Evolutionary conservation across 2,113 vertebrate genomes (phyloP).

Genomic region (Pteruthius melanotis): DNA sequence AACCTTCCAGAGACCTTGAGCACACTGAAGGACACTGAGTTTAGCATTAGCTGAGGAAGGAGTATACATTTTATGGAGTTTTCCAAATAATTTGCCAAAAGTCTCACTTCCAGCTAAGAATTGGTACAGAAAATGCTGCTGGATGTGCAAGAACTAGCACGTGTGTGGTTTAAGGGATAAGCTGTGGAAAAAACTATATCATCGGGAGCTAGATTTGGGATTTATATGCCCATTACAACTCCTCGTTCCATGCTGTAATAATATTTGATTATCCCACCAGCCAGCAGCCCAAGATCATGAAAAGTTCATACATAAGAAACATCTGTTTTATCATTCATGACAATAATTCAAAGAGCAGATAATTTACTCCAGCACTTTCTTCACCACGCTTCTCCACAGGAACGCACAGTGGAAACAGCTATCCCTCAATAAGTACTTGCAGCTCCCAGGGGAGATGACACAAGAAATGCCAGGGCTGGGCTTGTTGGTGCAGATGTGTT

Average conservation of each 20-base stretch:
- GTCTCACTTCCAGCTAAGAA: conserved; percentile 26
- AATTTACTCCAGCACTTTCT: conserved; percentile 7
- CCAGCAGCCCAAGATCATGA: conserved; percentile 13
- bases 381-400: neutral
- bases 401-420: neutral
- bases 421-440: neutral
- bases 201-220: neutral
- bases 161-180: conserved; percentile 31
- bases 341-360: conserved; percentile 25
- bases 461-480: neutral
- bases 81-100: conserved; percentile 53
- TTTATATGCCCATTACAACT: neutral
- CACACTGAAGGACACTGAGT: neutral
- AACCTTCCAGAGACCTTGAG: neutral
- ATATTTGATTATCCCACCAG: neutral
- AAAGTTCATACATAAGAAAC: conserved; percentile 26
- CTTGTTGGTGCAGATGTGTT: neutral
- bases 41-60: neutral
- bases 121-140: neutral
- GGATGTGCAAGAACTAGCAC: neutral
- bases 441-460: neutral
- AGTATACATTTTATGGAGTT: neutral
- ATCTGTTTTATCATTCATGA: conserved; percentile 38
- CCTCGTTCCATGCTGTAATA: conserved; percentile 16
- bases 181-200: conserved; percentile 24